These are phyloP conservation scores for Bagarius yarrelli DNA, from an alignment of 2,113 vertebrate species.

Conservation along the genomic window DNA sequence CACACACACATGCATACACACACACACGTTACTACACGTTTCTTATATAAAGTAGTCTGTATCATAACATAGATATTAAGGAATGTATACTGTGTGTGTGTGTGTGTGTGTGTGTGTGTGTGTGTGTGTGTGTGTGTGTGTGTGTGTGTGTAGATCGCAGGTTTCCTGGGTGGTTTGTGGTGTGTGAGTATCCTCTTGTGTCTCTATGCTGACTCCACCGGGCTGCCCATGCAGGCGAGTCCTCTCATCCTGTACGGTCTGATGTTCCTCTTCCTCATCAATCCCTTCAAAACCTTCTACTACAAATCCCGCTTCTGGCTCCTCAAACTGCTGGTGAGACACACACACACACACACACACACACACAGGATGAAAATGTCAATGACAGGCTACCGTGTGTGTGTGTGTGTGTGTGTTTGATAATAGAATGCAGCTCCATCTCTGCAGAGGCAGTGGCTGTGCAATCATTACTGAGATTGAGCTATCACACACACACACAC, in stretches of 20 bases:
- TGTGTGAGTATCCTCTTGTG: constrained; percentile 95
- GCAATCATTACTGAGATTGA: constrained; percentile 74
- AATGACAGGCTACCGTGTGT: not conserved
- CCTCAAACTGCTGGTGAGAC: constrained; percentile 92
- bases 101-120: not conserved
- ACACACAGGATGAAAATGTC: not conserved
- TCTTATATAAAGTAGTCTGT: not conserved
- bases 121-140: constrained; percentile 22
- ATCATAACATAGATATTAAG: not conserved
- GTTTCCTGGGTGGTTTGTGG: constrained; percentile 95
- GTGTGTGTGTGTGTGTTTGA: constrained; percentile 32
- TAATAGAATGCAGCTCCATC: constrained; percentile 69
- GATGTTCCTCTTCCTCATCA: constrained; percentile 96
- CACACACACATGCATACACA: not conserved
- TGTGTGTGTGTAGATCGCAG: constrained; percentile 80
- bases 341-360: not conserved
- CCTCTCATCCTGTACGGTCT: constrained; percentile 93
- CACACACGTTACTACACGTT: not conserved
- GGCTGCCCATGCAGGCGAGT: constrained; percentile 89
- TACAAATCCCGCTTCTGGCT: constrained; percentile 99
- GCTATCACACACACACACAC: constrained; percentile 45
- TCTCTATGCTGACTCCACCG: constrained; percentile 82
- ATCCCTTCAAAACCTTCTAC: constrained; percentile 95
- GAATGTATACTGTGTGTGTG: not conserved
- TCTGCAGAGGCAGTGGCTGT: constrained; percentile 70